These are phyloP conservation scores for Hermodice carunculata DNA, from an alignment of 2,888 invertebrate species.

Conservation along the genomic window DNA sequence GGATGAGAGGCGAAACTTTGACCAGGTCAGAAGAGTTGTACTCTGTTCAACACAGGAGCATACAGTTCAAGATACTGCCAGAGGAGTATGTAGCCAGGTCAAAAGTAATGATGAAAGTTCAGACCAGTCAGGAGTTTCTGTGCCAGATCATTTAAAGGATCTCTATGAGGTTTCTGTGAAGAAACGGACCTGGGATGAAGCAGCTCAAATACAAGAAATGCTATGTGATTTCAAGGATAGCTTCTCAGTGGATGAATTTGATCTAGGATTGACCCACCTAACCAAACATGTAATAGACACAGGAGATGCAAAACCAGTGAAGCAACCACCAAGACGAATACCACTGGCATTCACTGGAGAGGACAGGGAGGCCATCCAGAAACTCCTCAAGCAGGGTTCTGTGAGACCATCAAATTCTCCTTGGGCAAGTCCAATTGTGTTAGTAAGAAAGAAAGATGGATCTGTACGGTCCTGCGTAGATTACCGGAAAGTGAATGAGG, in stretches of 20 bases:
- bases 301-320: background rate
- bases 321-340: background rate
- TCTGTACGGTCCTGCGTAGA: slow-evolving; percentile 34
- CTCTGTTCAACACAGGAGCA: no score
- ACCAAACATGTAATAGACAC: background rate
- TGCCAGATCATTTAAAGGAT: no score
- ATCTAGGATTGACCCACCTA: background rate
- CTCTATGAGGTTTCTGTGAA: no score
- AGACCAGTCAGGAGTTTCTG: no score
- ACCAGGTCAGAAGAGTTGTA: no score
- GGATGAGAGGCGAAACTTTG: no score
- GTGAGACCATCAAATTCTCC: background rate
- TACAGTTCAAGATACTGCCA: no score
- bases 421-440: slow-evolving; percentile 3
- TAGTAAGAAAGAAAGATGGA: slow-evolving; percentile 18
- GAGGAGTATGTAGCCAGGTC: no score
- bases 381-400: background rate
- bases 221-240: no score
- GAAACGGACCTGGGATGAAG: no score
- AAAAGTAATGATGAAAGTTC: no score
- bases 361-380: background rate
- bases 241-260: background rate
- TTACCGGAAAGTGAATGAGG: slow-evolving; percentile 33
- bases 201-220: no score
- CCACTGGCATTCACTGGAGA: background rate